Evolutionary conservation across 1,140 invertebrate genomes (phyloP).

Genomic region (Triops longicaudatus): DNA sequence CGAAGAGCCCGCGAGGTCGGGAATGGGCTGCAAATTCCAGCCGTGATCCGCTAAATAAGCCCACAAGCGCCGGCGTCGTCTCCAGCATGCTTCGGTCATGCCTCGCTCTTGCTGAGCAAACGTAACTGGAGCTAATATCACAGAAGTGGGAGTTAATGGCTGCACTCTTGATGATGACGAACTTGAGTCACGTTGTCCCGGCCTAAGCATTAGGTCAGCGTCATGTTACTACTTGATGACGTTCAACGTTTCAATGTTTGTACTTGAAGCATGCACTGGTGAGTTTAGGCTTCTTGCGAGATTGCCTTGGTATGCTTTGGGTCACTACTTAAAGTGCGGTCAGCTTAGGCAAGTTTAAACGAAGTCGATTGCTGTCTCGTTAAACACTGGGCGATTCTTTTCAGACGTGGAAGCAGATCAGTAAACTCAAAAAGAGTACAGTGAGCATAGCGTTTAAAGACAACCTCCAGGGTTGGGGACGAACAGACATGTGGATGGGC

Average conservation of each 20-base stretch:
- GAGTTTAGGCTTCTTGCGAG: too few species aligned
- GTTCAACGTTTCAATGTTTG: too few species aligned
- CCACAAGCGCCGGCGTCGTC: background rate
- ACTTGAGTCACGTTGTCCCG: background rate
- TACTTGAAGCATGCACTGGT: too few species aligned
- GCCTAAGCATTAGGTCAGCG: background rate
- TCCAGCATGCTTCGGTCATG: background rate
- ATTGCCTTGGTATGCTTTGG: too few species aligned
- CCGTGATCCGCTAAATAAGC: background rate
- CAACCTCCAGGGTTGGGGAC: background rate
- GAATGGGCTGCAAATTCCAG: background rate
- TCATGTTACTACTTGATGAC: too few species aligned
- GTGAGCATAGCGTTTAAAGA: too few species aligned
- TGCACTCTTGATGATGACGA: background rate
- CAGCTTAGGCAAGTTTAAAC: too few species aligned
- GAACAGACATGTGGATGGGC: background rate
- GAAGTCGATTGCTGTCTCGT: too few species aligned
- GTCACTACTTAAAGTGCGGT: too few species aligned
- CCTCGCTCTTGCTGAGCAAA: background rate
- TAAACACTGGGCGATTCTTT: too few species aligned
- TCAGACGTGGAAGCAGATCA: too few species aligned
- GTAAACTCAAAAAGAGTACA: too few species aligned
- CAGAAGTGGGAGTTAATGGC: background rate
- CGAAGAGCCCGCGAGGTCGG: background rate
- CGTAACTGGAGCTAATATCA: background rate